Evolutionary conservation across 2,113 vertebrate species (phyloP).

Genomic region (Hypanus sabinus): DNA sequence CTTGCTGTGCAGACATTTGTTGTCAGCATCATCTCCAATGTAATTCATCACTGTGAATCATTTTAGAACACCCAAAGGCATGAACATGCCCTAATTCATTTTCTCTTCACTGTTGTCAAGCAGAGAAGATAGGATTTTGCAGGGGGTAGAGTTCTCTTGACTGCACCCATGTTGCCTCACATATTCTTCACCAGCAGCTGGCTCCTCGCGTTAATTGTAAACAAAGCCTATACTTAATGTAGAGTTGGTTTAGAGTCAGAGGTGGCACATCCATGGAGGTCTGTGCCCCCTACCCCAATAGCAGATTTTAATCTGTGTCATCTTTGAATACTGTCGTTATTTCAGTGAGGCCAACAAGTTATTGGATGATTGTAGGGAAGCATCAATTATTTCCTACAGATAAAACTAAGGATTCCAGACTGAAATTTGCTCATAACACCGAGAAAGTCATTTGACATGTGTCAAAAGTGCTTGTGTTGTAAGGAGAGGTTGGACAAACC

Average conservation of each 20-base stretch:
- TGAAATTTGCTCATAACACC: not conserved
- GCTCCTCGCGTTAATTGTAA: not conserved
- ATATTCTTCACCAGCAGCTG: not conserved
- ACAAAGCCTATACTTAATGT: not conserved
- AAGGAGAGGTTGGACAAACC: no score
- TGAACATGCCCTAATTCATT: not conserved
- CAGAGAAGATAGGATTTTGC: not conserved
- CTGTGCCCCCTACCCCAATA: not conserved
- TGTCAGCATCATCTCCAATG: not conserved
- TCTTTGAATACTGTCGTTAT: not conserved
- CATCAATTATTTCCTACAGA: not conserved
- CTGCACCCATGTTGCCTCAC: not conserved
- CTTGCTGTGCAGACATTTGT: not conserved
- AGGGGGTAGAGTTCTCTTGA: not conserved
- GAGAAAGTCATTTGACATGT: not conserved
- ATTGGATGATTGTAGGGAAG: not conserved
- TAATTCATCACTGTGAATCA: not conserved
- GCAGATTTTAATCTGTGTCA: not conserved
- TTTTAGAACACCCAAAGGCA: not conserved
- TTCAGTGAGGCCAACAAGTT: not conserved
- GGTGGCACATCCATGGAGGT: not conserved
- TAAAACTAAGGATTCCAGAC: not conserved
- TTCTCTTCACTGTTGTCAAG: not conserved
- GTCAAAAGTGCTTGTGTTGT: no score
- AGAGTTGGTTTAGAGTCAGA: not conserved